Conservation (phyloP, 2,797 vertebrate species). For the Enteromius unitaeniatus region DNA sequence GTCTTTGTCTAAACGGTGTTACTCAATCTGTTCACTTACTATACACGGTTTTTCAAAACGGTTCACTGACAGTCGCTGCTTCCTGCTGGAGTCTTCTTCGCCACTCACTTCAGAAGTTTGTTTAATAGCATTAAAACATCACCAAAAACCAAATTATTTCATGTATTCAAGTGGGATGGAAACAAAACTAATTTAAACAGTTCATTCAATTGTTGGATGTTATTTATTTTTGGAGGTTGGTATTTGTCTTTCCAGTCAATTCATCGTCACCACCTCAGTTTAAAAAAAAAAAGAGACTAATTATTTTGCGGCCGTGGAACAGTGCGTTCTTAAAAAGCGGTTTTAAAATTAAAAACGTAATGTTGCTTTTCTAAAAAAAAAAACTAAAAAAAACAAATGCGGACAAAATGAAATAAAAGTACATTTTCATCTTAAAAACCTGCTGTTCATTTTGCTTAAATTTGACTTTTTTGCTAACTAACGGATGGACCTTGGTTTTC, state of each 20-base stretch:
- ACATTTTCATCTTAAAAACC: not conserved
- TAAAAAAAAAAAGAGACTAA: not conserved
- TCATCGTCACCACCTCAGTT: not conserved
- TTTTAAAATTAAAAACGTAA: not conserved
- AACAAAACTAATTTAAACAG: not conserved
- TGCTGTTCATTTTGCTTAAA: not conserved
- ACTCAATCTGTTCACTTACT: slow-evolving; percentile 30
- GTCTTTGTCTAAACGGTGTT: slow-evolving; percentile 71
- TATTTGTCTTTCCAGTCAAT: not conserved
- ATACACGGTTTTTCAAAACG: slow-evolving; percentile 25
- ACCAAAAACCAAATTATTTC: not conserved
- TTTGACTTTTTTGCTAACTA: not conserved
- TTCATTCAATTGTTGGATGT: not conserved
- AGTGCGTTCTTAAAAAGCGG: not conserved
- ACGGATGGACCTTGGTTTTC: not conserved
- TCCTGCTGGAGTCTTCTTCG: not conserved
- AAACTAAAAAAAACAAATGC: accelerated
- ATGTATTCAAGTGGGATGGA: not conserved
- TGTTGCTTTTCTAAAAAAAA: not conserved
- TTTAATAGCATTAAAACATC: not conserved
- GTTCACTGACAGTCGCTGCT: not conserved
- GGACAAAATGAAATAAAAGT: not conserved
- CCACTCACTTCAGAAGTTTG: not conserved
- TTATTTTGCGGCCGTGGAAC: not conserved
- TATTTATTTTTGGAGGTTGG: not conserved